Percentiles rank a stretch among this genome's conserved stretches.
Conservation (phyloP, 2,113 vertebrate genomes). For the Phodopus roborovskii region DNA sequence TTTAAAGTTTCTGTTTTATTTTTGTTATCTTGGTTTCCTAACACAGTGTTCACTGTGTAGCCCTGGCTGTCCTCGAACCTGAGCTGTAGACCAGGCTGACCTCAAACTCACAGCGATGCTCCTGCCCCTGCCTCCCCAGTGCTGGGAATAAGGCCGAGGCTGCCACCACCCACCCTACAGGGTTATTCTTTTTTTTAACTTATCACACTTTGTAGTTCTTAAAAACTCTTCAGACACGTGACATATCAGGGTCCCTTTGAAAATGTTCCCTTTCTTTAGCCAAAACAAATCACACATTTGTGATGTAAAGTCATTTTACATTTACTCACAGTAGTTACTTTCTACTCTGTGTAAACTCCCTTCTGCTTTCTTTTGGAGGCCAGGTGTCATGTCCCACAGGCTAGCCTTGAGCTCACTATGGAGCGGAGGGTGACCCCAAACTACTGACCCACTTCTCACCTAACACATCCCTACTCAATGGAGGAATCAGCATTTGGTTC, state of each 20-base stretch:
- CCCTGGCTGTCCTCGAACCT: background rate
- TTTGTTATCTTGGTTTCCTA: background rate
- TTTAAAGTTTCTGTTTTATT: background rate
- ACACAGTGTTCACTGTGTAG: background rate
- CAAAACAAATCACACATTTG: conserved; percentile 60
- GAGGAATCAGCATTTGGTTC: background rate
- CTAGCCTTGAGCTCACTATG: background rate
- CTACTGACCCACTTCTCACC: background rate
- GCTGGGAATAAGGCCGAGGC: background rate
- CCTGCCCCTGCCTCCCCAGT: background rate
- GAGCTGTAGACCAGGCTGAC: background rate
- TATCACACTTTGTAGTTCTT: background rate
- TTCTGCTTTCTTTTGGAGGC: background rate
- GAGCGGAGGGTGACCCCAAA: too few relatives aligned
- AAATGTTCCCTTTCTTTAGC: conserved; percentile 32
- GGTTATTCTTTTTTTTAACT: background rate
- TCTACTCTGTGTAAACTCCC: conserved; percentile 3
- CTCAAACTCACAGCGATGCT: background rate
- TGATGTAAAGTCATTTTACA: conserved; percentile 52
- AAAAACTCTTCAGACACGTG: background rate
- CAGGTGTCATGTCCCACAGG: background rate
- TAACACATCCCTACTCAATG: background rate
- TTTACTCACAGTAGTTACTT: conserved; percentile 49
- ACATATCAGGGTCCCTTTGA: background rate
- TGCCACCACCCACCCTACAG: background rate